Base-by-base conservation (phyloP, 2,888 invertebrate species). In the Heliconius aoede region DNA sequence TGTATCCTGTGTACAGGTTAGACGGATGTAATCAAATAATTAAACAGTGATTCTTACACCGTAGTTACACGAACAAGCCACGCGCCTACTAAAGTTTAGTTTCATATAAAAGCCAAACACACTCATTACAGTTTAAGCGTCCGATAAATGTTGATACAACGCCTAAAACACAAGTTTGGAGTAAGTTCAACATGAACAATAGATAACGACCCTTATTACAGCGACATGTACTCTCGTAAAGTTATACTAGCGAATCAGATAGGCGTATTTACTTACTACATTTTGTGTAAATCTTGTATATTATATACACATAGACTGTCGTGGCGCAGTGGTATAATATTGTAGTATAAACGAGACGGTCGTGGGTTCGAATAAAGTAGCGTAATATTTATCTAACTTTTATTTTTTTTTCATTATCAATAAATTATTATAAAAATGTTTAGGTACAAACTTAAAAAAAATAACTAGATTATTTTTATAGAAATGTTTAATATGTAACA, bases 161-260 rank as follows among this genome's bases (percentile, higher is more conserved):
- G 51, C 62, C 72, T 72, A 76, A 72, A 76, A 73, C 76, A 74
- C 76, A 78, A 76, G 78, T 76, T 78, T 65, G 58, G 36, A 36
- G 68, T 36, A 67, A 79, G 74, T 69, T 55, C 55, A 51, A 51
- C 74, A 76, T 65, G 74, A 78, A 80, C 79, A 76, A 78, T 78
- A 78, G 78, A 78, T 80, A 78, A 79, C 78, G 69, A 67, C 73
- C 78, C 78, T 80, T 78, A 79, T 76, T 78, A 76, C 74, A 75
- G 76, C 72, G 74, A 78, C 68, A 69, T 67, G 69, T 78, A 76
- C 76, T 73, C 72, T 75, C 58, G 32, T 32, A 40, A 60, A 76
- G 74, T 72, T 68, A 74, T 30, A 69, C 58, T 73, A 62, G 67
- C 28, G 69, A 74, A 78, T 78, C 73, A 73, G 72, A 74, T 77